Conservation (phyloP, 2,888 invertebrate genomes). For the Dicyrtoma fusca region DNA sequence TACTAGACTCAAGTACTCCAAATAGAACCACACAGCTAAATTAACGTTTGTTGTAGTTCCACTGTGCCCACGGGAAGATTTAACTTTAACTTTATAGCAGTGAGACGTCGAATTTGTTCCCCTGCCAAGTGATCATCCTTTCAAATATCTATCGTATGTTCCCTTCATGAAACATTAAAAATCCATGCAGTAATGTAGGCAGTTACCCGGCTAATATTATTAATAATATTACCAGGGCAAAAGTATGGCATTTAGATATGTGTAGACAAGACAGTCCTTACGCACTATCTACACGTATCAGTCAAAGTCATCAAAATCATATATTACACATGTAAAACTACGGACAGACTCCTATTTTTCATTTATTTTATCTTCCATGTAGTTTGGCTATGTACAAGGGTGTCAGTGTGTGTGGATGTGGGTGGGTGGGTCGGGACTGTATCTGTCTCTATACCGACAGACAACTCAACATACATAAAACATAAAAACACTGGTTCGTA, state of each 20-base stretch:
- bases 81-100: background rate
- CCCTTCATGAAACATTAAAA: background rate
- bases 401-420: background rate
- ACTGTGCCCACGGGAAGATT: too few relatives aligned
- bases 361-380: too few relatives aligned
- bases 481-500: background rate
- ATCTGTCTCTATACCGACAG: background rate
- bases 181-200: background rate
- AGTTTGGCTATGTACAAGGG: too few relatives aligned
- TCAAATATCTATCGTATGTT: background rate
- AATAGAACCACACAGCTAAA: background rate
- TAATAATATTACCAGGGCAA: background rate
- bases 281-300: background rate
- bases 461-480: background rate
- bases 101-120: background rate
- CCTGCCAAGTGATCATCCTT: slow-evolving; percentile 9
- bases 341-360: background rate
- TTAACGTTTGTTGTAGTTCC: too few relatives aligned
- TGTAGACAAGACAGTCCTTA: too few relatives aligned
- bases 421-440: too few relatives aligned
- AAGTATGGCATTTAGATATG: too few relatives aligned
- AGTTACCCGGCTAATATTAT: background rate
- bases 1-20: background rate
- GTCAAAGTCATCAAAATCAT: slow-evolving; percentile 9
- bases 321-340: slow-evolving; percentile 1